phyloP scores from a whole-genome alignment of 2,888 invertebrate species.

The Papilio gigon region DNA sequence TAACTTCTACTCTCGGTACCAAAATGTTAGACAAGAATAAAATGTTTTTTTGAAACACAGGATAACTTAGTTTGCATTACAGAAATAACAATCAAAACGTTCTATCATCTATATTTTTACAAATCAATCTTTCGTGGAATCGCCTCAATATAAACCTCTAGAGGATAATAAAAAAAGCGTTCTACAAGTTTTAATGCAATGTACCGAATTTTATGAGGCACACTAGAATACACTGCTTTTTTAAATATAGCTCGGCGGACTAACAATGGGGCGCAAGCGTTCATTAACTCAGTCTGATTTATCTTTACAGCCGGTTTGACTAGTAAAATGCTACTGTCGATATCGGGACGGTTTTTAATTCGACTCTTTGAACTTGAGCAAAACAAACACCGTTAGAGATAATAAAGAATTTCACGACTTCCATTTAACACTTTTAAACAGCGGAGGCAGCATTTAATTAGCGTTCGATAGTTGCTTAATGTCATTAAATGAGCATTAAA shows the following conservation, averaged over 20 bases:
- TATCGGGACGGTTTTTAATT: slow-evolving; percentile 38
- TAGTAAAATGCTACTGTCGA: slow-evolving; percentile 38
- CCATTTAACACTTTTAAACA: slow-evolving; percentile 36
- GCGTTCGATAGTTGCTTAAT: background rate
- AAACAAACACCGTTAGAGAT: slow-evolving; percentile 35
- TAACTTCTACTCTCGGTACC: too few relatives aligned
- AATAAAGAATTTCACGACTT: slow-evolving; percentile 30
- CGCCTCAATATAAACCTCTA: slow-evolving; percentile 65
- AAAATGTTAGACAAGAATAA: background rate
- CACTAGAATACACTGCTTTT: slow-evolving; percentile 55
- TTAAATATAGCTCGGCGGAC: slow-evolving; percentile 42
- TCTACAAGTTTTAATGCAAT: slow-evolving; percentile 62
- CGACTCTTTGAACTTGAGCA: slow-evolving; percentile 37
- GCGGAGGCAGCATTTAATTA: slow-evolving; percentile 6
- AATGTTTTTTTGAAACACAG: background rate
- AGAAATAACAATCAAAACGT: too few relatives aligned
- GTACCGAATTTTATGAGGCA: slow-evolving; percentile 66
- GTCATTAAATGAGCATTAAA: background rate
- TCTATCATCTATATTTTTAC: slow-evolving; percentile 53
- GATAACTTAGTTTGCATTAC: too few relatives aligned
- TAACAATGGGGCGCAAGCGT: slow-evolving; percentile 40
- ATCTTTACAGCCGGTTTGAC: slow-evolving; percentile 40
- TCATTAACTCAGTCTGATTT: slow-evolving; percentile 41
- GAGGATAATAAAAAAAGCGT: slow-evolving; percentile 68
- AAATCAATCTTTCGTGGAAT: slow-evolving; percentile 55